Base-by-base conservation (phyloP, 2,113 vertebrate species). In the Columba janthina region DNA sequence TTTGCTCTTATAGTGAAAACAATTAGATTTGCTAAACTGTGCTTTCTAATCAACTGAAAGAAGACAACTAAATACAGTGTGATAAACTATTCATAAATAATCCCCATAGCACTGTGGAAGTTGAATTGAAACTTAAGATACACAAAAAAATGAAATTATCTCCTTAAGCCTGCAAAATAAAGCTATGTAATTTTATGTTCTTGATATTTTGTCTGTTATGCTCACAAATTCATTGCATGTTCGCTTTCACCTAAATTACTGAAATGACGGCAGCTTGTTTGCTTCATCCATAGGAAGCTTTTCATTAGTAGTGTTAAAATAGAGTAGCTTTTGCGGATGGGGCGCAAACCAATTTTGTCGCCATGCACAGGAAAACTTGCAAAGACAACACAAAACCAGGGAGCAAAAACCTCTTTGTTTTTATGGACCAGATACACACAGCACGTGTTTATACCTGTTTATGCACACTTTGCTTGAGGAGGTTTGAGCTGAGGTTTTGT, bases 371-470 rank as follows among this genome's bases (percentile, higher is more conserved):
- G 10, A 53, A 65, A 38, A 5, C 15, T 38, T 12, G 15, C 22
- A 5, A 73, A 69, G 34, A 36, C 54, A 20, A 4, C 51, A 18
- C 34, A 10, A 5, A 46, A 28, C 1, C 20, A 25, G 32, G 31
- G 14, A 32, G 29, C 8, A 22, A 44, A 69, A 53, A 5, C 5
- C 2, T 0, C 16, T 15, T 46, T 19, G 2, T n/a, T 82, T 85
- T 34, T 40, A 14, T 2, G 19, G 4, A 34, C 28, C 6, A 12
- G 34, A 8, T 13, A 25, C 20, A 7, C 7, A 9, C 12, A n/a
- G n/a, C 15, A 2, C 6, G 13, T 4, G 2, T 7, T 25, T n/a
- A 0, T 4, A 34, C 8, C 6, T 14, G 0, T 2, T 40, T 20
- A 11, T 3, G 24, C 42, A 2, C 40, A 3, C 15, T 16, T 4